Base-by-base conservation (phyloP, 2,797 vertebrate genomes). In the Hippopotamyrus pictus region DNA sequence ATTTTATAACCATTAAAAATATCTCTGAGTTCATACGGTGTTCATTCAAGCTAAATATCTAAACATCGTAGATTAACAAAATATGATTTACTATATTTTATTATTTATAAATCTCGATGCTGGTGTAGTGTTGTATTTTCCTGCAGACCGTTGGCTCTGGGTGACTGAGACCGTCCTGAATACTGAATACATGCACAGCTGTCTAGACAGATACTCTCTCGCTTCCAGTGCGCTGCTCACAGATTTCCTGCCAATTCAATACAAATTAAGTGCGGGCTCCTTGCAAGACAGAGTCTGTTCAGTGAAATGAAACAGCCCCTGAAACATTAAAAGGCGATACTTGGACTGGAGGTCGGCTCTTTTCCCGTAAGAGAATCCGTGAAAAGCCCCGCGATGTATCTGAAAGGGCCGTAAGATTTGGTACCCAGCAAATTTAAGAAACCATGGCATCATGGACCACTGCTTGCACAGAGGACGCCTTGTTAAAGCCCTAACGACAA, bases 201-300 rank as follows among this genome's bases (percentile, higher is more conserved):
- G 84, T 86, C 84, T 54, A 57, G 25, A 50, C 84, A 86, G 84
- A 54, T 53, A 86, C 69, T 29, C 22, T 51, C 84, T 82, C 19
- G 25, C 25, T 33, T 54, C 84, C 51, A 53, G 29, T 33, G 14
- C 48, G 29, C 84, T 17, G 51, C 48, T 85, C 41, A 25, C 82
- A 85, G 48, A 25, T 85, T 51, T 25, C 48, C 82, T 85, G 69
- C 48, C 82, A 51, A 51, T 48, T 25, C 25, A 86, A 86, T 54
- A 86, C 22, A 53, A 86, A 51, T 51, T 53, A 54, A 53, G 25
- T 19, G 14, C 50, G 9, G 25, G 22, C 84, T 54, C 29, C 29
- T 86, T 17, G 50, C 12, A 33, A 37, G 22, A n/a, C 29, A 37
- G 51, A 54, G 50, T 54, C 29, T 29, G 84, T n/a, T 37, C 51